Base-by-base conservation (phyloP, 2,797 vertebrate genomes). In the Argyrosomus regius region DNA sequence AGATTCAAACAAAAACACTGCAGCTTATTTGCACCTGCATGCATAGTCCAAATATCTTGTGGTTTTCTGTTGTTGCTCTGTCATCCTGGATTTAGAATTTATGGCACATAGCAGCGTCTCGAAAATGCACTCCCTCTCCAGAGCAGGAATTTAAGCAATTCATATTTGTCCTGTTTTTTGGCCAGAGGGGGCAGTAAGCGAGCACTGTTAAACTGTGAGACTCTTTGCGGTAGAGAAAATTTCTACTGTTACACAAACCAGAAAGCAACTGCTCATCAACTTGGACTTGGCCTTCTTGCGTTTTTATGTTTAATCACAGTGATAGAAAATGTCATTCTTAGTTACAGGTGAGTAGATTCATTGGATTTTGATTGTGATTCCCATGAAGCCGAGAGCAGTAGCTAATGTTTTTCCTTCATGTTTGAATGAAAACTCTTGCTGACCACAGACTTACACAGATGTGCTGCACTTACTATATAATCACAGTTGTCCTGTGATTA, bases 401-500 rank as follows among this genome's bases (percentile, higher is more conserved):
- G 60, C 54, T 77, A 53, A 85, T 88, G 87, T 89, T 87, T 89
- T 85, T 76, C 73, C 70, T 70, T 64, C 52, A 46, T 82, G 83
- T 87, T 79, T 85, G 74, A 80, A 88, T 81, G 77, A 84, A 88
- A 91, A 83, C 53, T 64, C 64, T 80, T 68, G 72, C 81, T 78
- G 84, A 86, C 90, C 91, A 31, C 89, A 87, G 82, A 79, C 72
- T 84, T 87, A 74, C 86, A 90, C 80, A 87, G 81, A 90, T 77
- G 82, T 77, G 78, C 88, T 81, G 65, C 83, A 54, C 81, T 72
- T 39, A 82, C 90, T 85, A 77, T 89, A 87, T 92, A 91, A 93
- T 93, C 88, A 90, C 83, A 87, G 84, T 83, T 83, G 84, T 87
- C 75, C 76, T 84, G 80, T 89, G 87, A 93, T 93, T 88, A 88